Conservation (phyloP, 1,140 invertebrate genomes). For the Caenorhabditis inopinata region DNA sequence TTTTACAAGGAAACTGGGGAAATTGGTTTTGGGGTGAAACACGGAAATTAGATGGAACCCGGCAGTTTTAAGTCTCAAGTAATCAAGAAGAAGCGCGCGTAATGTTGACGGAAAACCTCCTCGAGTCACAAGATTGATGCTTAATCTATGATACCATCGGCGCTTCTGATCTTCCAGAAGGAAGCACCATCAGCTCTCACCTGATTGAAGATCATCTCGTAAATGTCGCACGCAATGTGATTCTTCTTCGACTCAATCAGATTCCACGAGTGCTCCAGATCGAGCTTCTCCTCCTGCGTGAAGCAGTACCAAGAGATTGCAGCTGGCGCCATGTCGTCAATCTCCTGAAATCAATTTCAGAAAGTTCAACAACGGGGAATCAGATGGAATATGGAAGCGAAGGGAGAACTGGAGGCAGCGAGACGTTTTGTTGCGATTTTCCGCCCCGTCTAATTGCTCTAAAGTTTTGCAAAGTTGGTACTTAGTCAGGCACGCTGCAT, state of each 20-base stretch:
- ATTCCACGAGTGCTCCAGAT: conserved; percentile 46
- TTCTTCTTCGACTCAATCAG: conserved; percentile 41
- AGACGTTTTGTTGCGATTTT: too few species aligned
- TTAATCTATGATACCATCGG: too few species aligned
- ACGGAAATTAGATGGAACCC: not conserved
- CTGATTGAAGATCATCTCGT: conserved; percentile 53
- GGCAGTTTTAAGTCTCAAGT: not conserved
- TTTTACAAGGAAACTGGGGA: not conserved
- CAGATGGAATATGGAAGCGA: too few species aligned
- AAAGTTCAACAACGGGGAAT: not conserved
- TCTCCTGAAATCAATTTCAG: not conserved
- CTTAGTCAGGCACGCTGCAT: too few species aligned
- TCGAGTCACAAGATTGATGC: not conserved
- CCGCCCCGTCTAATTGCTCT: too few species aligned
- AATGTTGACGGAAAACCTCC: not conserved
- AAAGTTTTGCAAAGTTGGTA: too few species aligned
- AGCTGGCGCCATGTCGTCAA: conserved; percentile 5
- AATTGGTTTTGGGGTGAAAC: not conserved
- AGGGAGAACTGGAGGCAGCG: too few species aligned
- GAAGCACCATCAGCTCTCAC: too few species aligned
- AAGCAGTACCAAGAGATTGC: conserved; percentile 45
- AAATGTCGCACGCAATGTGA: conserved; percentile 42
- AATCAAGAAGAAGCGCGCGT: conserved; percentile 6
- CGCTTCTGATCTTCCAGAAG: too few species aligned
- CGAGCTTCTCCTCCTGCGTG: conserved; percentile 41